Evolutionary conservation across 1,140 invertebrate genomes (phyloP), one percentile per base, ranked within the genome.

Genomic region (Hylaeus volcanicus): DNA sequence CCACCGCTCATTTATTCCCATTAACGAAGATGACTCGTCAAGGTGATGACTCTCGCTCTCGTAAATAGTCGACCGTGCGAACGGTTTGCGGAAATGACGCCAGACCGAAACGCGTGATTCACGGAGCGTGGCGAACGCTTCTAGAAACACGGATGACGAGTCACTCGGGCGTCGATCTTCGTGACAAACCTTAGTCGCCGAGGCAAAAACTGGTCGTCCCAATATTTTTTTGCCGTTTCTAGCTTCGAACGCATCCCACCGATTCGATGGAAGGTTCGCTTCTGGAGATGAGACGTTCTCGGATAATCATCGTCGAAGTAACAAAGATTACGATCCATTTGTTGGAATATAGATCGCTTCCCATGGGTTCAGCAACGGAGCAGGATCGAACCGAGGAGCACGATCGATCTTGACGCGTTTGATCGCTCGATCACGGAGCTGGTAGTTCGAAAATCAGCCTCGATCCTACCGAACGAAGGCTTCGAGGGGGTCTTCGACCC

Each of bases 21-120:
- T 69, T 72, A 85, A 77, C 77, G 41, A 51, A 53, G 69, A 77
- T 81, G 79, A 86, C 79, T 86, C 58, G 78, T 60, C 69, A 60
- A 85, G 84, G 65, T 45, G 61, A 81, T 45, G 61, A 81, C 45
- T 69, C 71, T 55, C 51, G 70, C 39, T 41, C 61, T 64, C 65
- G 63, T 68, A 84, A 85, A 85, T 37, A 60, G 3, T 39, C 51
- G 56, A 3, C 51, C 53, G 58, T 64, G 48, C 74, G 71, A 85
- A 77, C 77, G 72, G 61, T 73, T 76, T 77, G 78, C 84, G 84
- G 83, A 85, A 85, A 76, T 84, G 73, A 66, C 71, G 51, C 37
- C 51, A 39, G 63, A 58, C 55, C 61, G 45, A 63, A 70, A 53
- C 70, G 26, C 51, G 9, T 86, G 84, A 86, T 72, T 82, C 84